Evolutionary conservation across 2,888 invertebrate species (phyloP), one percentile per base, ranked within the genome.

Genomic region (Scrobipalpa atriplicella): DNA sequence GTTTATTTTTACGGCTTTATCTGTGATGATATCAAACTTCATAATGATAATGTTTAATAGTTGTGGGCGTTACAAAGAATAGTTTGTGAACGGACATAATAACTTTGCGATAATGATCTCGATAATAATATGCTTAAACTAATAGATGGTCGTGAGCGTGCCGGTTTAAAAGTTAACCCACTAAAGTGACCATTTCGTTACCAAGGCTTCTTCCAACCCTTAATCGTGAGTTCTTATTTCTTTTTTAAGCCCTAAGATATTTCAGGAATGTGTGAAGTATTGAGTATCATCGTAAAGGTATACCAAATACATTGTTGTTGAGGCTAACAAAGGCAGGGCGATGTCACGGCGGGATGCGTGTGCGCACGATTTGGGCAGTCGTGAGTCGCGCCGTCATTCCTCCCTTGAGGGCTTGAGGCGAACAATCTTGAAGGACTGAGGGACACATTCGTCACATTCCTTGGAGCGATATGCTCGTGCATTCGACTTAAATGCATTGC

Each of bases 381-480:
- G 58, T 58, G 58, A 78, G 76, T 75, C 71, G 74, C 74, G 73
- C 73, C 71, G 66, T 67, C 62, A 70, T 56, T 56, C 54, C 54
- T 29, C 72, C 72, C 70, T 73, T 70, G 71, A 80, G 81, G 83
- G 83, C 82, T 84, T 76, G 54, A 51, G 70, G 69, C 72, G 74
- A 76, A 66, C 69, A 66, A 64, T 43, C 43, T 43, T 78, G 75
- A 73, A 71, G 72, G 75, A 74, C 76, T 78, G 75, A 73, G 72
- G 72, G 75, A 74, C 76, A 80, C 85, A 89, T 91, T 90, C 88
- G 47, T 47, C 16, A 47, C 47, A 47, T 47, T 81, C 78, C 69
- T 74, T 86, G 88, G 87, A 86, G 85, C 87, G 85, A 84, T 84
- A 82, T 87, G 89, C 84, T 85, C 89, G 88, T 85, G 87, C 36